Conservation (phyloP, 2,797 vertebrate genomes). For the Potorous gilbertii region DNA sequence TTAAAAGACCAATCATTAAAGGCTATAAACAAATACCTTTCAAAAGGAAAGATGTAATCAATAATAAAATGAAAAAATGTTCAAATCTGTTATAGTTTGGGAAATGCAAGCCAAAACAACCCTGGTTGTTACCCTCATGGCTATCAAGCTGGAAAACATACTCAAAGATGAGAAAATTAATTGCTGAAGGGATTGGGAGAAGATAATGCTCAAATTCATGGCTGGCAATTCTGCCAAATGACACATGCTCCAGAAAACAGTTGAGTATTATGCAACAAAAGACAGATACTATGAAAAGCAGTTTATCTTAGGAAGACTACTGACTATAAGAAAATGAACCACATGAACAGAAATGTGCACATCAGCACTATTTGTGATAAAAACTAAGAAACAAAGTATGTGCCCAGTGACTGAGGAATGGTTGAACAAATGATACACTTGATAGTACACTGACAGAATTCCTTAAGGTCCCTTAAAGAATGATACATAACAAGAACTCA, state of each 20-base stretch:
- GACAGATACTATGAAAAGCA: not conserved
- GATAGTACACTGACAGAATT: not conserved
- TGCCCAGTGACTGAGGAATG: not conserved
- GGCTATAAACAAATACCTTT: not conserved
- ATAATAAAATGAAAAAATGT: not conserved
- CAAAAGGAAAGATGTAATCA: not conserved
- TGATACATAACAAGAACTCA: not conserved
- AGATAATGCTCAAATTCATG: not conserved
- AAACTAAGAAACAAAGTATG: not conserved
- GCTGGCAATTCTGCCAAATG: not conserved
- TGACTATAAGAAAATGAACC: not conserved
- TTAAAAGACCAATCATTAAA: not conserved
- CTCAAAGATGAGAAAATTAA: not conserved
- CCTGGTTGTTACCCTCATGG: not conserved
- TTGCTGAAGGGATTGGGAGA: not conserved
- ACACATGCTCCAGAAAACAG: not conserved
- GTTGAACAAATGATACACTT: not conserved
- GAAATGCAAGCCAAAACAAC: not conserved
- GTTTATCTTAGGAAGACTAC: not conserved
- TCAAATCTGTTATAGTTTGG: not conserved
- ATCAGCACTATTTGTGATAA: not conserved
- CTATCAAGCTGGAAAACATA: not conserved
- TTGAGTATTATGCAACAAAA: not conserved
- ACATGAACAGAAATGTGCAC: not conserved
- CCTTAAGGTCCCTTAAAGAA: not conserved